Conservation (phyloP, 2,888 invertebrate genomes). For the Parnassius glacialis region DNA sequence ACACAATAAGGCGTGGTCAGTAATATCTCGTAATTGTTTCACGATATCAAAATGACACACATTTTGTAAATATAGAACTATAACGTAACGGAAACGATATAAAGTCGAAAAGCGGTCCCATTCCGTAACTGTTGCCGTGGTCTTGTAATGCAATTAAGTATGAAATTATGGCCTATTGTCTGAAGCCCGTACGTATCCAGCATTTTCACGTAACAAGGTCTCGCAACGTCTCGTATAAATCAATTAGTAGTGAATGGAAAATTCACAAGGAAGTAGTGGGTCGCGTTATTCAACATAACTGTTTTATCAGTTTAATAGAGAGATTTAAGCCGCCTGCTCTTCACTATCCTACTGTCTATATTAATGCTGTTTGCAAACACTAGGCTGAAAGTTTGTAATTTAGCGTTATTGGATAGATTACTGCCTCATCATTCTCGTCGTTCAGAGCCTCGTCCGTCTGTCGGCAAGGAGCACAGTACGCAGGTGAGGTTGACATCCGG, state of each 20-base stretch:
- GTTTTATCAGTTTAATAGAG: constrained; percentile 26
- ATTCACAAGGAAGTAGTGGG: constrained; percentile 56
- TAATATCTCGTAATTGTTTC: not conserved
- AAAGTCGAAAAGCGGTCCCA: constrained; percentile 21
- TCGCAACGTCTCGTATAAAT: constrained; percentile 48
- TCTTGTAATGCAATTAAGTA: constrained; percentile 31
- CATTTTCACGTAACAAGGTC: constrained; percentile 31
- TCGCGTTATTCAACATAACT: constrained; percentile 31
- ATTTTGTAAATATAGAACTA: not conserved
- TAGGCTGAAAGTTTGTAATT: constrained; percentile 1
- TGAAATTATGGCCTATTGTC: constrained; percentile 35
- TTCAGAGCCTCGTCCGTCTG: too few species aligned
- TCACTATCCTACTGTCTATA: not conserved
- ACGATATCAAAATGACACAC: not conserved
- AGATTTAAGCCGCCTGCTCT: constrained; percentile 6
- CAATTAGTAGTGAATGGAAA: constrained; percentile 41
- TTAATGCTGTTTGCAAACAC: too few species aligned
- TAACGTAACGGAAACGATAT: constrained; percentile 13
- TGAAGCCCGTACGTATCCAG: constrained; percentile 32
- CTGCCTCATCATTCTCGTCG: too few species aligned
- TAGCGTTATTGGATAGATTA: not conserved
- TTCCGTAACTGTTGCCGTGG: constrained; percentile 15
- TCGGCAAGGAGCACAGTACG: too few species aligned
- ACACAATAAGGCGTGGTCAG: too few species aligned
- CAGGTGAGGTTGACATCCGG: too few species aligned